Evolutionary conservation across 2,113 vertebrate genomes (phyloP), one percentile per base, ranked within the genome.

Genomic region (Thunnus maccoyii): DNA sequence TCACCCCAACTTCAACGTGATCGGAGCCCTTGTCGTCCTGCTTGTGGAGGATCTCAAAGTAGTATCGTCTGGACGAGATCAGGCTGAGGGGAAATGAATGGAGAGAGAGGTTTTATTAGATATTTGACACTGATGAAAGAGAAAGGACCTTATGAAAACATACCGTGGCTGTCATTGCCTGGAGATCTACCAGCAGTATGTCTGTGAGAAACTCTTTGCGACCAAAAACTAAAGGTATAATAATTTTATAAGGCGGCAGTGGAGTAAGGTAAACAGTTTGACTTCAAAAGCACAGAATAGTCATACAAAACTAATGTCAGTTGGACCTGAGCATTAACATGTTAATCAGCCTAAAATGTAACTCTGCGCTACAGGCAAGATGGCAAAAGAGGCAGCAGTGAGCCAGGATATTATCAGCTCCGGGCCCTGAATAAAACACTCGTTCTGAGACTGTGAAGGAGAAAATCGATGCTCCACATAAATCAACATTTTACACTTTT

Each of bases 21-120:
- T 99, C 98, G 0, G 97, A 99, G 63, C 98, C 98, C 15, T 93
- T 96, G 95, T 99, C 97, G 0, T 99, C 97, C 58, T 99, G 98
- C 81, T 99, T 99, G 95, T 99, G 98, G 47, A 99, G 97, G 84
- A 99, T 94, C 95, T 99, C 98, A 0, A 99, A 99, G 96, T 98
- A 99, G 94, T 99, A 99, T 25, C 94, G 95, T 44, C 97, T 94
- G 82, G 98, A 99, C 56, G 96, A 96, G 89, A 98, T 96, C 75
- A 99, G 96, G 88, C 98, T 99, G 91, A 41, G 14, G 51, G 15
- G 18, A 65, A 57, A 82, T 4, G 20, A 46, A 72, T 8, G 50
- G 27, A 84, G 13, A 89, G 18, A 86, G 60, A 68, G 27, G 22
- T n/a, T 58, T 22, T 58, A 44, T 87, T 76, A 89, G 61, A 80